Evolutionary conservation across 2,113 vertebrate genomes (phyloP).

Genomic region (Sterna hirundo): DNA sequence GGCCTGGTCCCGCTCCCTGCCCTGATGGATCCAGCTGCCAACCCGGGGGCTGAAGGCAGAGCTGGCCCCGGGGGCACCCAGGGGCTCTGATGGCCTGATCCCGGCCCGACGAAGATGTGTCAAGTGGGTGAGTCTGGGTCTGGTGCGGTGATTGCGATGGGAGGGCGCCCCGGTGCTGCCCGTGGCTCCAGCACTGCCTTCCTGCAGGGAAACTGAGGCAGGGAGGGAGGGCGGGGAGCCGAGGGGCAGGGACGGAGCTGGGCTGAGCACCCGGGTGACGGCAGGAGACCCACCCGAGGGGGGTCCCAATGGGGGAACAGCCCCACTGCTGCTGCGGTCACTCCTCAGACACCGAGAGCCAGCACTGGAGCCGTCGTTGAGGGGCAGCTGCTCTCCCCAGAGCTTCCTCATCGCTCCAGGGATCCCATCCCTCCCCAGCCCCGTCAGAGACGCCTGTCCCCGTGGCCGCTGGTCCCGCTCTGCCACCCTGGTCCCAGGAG

Average conservation of each 20-base stretch:
- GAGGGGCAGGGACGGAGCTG: background rate
- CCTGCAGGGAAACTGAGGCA: background rate
- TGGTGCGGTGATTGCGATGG: accelerated
- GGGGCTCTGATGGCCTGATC: background rate
- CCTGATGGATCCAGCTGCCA: accelerated
- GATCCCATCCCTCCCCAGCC: background rate
- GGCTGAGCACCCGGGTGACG: accelerated
- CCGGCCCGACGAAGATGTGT: constrained; percentile 50
- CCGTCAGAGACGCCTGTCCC: background rate
- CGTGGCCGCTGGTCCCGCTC: background rate
- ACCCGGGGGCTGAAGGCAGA: background rate
- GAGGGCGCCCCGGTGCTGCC: background rate
- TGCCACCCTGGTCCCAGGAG: background rate
- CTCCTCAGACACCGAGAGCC: accelerated
- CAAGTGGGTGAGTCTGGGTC: constrained; percentile 58
- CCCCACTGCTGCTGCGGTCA: accelerated
- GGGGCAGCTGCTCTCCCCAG: background rate
- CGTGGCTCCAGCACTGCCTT: background rate
- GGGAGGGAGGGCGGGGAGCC: background rate
- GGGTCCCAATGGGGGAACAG: accelerated
- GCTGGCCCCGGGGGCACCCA: accelerated
- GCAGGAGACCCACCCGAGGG: background rate
- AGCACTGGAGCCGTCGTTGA: accelerated
- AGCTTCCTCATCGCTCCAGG: accelerated
- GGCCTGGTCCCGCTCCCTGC: background rate